Conservation (phyloP, 2,888 invertebrate genomes). For the Incurvaria masculella region DNA sequence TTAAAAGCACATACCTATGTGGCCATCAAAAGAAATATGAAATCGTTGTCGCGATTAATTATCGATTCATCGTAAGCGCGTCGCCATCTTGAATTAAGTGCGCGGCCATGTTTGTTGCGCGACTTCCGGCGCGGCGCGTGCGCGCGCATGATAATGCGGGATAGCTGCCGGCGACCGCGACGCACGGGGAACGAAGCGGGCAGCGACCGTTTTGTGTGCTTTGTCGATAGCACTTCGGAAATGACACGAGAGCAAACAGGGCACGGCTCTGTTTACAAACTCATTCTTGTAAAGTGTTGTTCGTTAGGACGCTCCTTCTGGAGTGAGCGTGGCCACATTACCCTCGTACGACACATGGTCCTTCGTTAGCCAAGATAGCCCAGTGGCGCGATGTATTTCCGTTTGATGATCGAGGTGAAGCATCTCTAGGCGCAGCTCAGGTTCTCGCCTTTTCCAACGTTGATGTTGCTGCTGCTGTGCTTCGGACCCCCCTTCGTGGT, state of each 20-base stretch:
- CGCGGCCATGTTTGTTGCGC: slow-evolving; percentile 43
- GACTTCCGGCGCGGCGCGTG: slow-evolving; percentile 52
- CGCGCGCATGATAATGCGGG: slow-evolving; percentile 47
- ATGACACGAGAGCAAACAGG: background rate
- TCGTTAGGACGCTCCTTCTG: too few species aligned
- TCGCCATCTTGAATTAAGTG: slow-evolving; percentile 48
- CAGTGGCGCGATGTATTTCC: too few species aligned
- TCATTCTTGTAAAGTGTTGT: too few species aligned
- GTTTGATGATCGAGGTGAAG: too few species aligned
- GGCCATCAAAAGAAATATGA: slow-evolving; percentile 44
- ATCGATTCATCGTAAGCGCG: slow-evolving; percentile 48
- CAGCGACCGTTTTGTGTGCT: slow-evolving; percentile 28
- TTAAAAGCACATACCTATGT: too few species aligned
- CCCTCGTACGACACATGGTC: too few species aligned
- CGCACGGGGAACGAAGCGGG: slow-evolving; percentile 19
- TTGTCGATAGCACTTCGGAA: background rate
- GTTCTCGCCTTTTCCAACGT: too few species aligned
- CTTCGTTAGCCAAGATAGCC: too few species aligned
- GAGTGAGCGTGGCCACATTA: too few species aligned
- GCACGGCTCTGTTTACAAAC: background rate
- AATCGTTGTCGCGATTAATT: slow-evolving; percentile 49
- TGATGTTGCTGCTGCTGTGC: too few species aligned
- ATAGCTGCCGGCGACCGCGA: slow-evolving; percentile 23
- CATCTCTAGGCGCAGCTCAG: too few species aligned
- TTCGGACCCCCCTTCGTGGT: too few species aligned